phyloP scores from a whole-genome alignment of 1,140 invertebrate genomes.

The Bombyx mandarina region DNA sequence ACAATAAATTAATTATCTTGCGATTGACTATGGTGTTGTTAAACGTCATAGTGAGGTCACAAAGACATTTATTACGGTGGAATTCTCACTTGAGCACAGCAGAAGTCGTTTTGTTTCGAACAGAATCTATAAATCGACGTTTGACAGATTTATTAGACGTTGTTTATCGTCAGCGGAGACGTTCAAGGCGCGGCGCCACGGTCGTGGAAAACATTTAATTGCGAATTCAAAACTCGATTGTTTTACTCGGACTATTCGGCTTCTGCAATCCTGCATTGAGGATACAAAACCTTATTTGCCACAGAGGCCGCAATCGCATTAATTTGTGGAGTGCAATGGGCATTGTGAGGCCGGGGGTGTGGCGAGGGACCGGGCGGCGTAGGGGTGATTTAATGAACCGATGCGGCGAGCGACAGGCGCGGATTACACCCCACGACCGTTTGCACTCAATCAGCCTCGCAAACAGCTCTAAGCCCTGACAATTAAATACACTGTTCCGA shows the following conservation, averaged over 20 bases:
- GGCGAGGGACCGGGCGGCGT: conserved; percentile 15
- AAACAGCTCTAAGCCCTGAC: conserved; percentile 62
- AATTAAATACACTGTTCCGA: conserved; percentile 64
- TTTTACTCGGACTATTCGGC: conserved; percentile 11
- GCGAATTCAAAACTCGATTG: conserved; percentile 5
- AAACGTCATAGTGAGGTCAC: no score
- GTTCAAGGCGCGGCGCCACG: no score
- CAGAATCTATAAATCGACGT: conserved; percentile 1
- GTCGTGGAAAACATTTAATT: conserved; percentile 8
- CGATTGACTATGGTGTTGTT: no score
- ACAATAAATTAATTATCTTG: no score
- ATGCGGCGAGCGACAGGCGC: conserved; percentile 54
- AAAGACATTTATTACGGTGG: no score
- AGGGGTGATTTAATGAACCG: conserved; percentile 64
- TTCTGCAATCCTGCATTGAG: conserved; percentile 18
- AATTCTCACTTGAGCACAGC: no score
- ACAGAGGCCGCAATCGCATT: conserved; percentile 54
- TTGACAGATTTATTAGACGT: conserved; percentile 1
- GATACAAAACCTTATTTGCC: conserved; percentile 43
- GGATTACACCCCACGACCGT: conserved; percentile 60
- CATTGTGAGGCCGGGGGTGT: conserved; percentile 23
- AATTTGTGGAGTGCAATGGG: conserved; percentile 55
- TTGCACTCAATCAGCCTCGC: conserved; percentile 68
- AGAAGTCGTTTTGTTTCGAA: background rate
- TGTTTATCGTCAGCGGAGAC: background rate